phyloP scores from a whole-genome alignment of 2,113 vertebrate genomes.

The Petroica traversi region DNA sequence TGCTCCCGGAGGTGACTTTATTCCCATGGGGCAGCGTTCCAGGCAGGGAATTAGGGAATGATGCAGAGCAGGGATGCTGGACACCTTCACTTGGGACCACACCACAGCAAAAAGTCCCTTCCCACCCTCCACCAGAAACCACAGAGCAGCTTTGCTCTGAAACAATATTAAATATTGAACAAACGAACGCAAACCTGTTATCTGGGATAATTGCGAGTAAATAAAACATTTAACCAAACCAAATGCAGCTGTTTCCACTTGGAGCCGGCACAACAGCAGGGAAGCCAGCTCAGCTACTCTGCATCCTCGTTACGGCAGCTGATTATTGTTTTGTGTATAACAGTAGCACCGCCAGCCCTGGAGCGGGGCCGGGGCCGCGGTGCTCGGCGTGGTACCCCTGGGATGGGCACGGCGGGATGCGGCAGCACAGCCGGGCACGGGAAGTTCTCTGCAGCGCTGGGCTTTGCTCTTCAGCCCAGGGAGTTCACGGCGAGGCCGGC shows the following conservation, averaged over 20 bases:
- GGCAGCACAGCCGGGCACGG: rapidly evolving
- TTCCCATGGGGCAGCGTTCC: rapidly evolving
- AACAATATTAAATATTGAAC: constrained; percentile 51
- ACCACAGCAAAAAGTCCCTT: not conserved
- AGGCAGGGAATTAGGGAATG: not conserved
- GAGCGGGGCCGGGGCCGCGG: not conserved
- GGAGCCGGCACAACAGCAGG: constrained; percentile 62
- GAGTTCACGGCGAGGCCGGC: constrained; percentile 46
- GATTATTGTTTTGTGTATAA: constrained; percentile 62
- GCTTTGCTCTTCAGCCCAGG: constrained; percentile 18
- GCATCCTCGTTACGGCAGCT: constrained; percentile 50
- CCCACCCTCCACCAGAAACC: not conserved
- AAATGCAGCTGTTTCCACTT: constrained; percentile 64
- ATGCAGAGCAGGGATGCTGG: rapidly evolving
- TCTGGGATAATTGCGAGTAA: constrained; percentile 63
- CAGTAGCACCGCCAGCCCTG: constrained; percentile 14
- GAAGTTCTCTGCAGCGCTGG: not conserved
- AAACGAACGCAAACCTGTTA: constrained; percentile 46
- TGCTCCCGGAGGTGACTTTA: not conserved
- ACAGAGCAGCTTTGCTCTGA: not conserved
- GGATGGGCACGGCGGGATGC: not conserved
- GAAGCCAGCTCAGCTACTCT: constrained; percentile 65
- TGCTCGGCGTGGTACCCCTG: not conserved
- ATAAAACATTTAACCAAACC: constrained; percentile 67
- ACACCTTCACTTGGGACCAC: not conserved